These are phyloP conservation scores for Dromaius novaehollandiae DNA, from an alignment of 2,113 vertebrate species.

Conservation along the genomic window DNA sequence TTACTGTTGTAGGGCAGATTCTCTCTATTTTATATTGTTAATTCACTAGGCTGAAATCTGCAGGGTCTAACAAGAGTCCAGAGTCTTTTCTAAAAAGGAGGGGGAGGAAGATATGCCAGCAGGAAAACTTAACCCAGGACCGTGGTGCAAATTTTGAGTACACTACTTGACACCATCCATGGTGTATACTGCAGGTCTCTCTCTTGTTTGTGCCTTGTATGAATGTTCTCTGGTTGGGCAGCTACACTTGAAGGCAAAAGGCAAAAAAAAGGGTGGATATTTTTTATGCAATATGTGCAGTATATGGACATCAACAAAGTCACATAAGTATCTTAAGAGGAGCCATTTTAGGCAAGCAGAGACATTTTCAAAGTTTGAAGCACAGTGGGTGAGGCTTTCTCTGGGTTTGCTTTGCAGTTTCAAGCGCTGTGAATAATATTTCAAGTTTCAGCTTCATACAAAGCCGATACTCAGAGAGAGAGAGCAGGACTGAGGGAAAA, in stretches of 20 bases:
- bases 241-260: neutral
- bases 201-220: neutral
- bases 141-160: neutral
- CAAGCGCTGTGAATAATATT: neutral
- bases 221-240: neutral
- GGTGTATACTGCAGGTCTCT: neutral
- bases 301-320: neutral
- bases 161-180: neutral
- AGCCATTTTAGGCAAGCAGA: neutral
- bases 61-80: neutral
- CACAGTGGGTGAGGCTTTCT: neutral
- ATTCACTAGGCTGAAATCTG: neutral
- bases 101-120: neutral
- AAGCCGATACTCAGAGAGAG: neutral
- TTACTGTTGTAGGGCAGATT: neutral
- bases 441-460: neutral
- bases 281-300: neutral
- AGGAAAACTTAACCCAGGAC: neutral
- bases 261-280: neutral
- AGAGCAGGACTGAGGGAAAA: neutral
- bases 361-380: neutral
- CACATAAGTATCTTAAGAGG: neutral
- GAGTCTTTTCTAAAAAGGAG: neutral
- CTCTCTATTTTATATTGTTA: neutral
- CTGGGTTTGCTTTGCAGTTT: neutral